Evolutionary conservation across 2,888 invertebrate species (phyloP), one percentile per base, ranked within the genome.

Genomic region (Peribatodes rhomboidaria): DNA sequence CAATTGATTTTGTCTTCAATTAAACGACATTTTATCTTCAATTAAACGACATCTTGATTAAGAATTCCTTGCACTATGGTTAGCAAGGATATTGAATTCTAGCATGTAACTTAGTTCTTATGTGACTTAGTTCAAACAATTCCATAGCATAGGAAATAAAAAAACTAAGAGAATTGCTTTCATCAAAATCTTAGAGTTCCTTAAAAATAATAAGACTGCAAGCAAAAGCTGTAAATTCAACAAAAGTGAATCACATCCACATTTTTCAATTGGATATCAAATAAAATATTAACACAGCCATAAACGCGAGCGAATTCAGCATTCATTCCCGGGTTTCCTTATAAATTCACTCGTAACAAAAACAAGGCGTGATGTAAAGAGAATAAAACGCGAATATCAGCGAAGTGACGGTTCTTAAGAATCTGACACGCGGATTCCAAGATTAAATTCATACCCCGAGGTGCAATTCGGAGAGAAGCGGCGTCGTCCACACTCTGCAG

Each of bases 361-460:
- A 85, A 82, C 76, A 79, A 79, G 72, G 72, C 68, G 67, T 67
- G 74, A 72, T 75, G 77, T 75, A 79, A 78, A 77, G 79, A 67
- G 79, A 77, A 77, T 76, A 74, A 78, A 80, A 80, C 77, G 72
- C 74, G 76, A 81, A 84, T 81, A 78, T 80, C 77, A 69, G 65
- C 77, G 74, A 84, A 85, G 82, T 85, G 86, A 87, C 83, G 80
- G 79, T 87, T 88, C 86, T 90, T 89, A 87, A 85, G 86, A 87
- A 85, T 83, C 86, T 86, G 89, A 88, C 87, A 86, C 83, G 83
- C 85, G 82, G 84, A 89, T 87, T 82, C 88, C 81, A 83, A 91
- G 92, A 92, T 92, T 92, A 92, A 92, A 92, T 90, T 90, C 89
- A 89, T 90, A 85, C 90, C 91, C 91, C 77, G 87, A 87, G 92